A percentile compares a stretch with the other conserved stretches of the same genome.
phyloP scores from a whole-genome alignment of 2,113 vertebrate genomes.

The Illadopsis cleaveri region DNA sequence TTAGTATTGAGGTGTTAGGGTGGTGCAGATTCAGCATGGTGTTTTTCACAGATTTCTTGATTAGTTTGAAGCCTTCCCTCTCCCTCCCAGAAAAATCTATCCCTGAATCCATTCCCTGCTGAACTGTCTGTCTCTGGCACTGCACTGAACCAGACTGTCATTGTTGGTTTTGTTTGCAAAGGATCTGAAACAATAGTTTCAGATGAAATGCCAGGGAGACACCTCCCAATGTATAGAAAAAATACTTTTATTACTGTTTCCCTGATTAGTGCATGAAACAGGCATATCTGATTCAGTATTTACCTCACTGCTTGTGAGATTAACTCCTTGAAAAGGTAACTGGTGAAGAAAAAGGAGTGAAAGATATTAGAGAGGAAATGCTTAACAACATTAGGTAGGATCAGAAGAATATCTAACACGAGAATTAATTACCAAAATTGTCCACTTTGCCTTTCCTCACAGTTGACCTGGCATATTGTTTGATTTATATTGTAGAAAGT shows the following conservation, averaged over 20 bases:
- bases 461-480: background rate
- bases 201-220: background rate
- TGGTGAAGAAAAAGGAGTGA: background rate
- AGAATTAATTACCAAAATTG: background rate
- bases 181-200: background rate
- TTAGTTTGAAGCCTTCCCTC: background rate
- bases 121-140: background rate
- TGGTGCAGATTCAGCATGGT: background rate
- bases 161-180: background rate
- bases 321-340: background rate
- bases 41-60: background rate
- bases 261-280: background rate
- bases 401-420: background rate
- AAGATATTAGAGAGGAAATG: background rate
- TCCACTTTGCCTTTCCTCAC: background rate
- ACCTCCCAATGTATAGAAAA: background rate
- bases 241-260: background rate
- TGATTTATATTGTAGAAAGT: background rate
- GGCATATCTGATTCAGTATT: background rate
- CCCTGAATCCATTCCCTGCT: background rate
- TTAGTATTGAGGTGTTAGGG: background rate
- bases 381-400: background rate
- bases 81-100: background rate
- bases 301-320: background rate
- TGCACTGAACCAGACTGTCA: background rate